Evolutionary conservation across 1,140 invertebrate species (phyloP).

Genomic region (Ceratina japonica): DNA sequence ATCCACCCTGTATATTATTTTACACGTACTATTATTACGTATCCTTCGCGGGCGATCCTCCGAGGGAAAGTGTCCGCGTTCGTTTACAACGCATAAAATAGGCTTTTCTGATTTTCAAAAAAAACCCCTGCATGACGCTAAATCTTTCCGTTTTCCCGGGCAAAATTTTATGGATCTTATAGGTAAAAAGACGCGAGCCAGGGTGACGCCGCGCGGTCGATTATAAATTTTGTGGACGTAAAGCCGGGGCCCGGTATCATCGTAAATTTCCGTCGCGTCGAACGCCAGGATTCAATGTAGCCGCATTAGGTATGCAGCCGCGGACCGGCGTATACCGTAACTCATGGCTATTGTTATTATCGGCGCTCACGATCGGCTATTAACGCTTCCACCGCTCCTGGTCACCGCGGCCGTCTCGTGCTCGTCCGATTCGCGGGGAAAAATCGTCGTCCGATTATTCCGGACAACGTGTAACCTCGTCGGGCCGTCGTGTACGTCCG

Average conservation of each 20-base stretch:
- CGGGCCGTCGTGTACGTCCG: too few relatives aligned
- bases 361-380: conserved; percentile 50
- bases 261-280: conserved; percentile 54
- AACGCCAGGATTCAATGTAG: conserved; percentile 46
- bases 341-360: conserved; percentile 59
- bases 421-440: neutral
- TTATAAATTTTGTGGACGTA: conserved; percentile 52
- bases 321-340: conserved; percentile 37
- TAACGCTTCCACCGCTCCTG: conserved; percentile 47
- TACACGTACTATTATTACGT: too few relatives aligned
- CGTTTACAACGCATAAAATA: conserved; percentile 4
- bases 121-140: too few relatives aligned
- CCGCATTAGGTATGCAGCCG: conserved; percentile 49
- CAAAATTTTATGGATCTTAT: too few relatives aligned
- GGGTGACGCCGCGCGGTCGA: conserved; percentile 3
- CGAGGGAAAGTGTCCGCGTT: neutral
- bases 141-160: too few relatives aligned
- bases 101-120: neutral
- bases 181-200: too few relatives aligned
- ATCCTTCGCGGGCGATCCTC: too few relatives aligned
- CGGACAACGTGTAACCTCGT: too few relatives aligned
- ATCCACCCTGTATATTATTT: too few relatives aligned
- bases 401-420: conserved; percentile 16
- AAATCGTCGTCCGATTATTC: too few relatives aligned
- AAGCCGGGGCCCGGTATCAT: neutral